Base-by-base conservation (phyloP, 2,113 vertebrate species). In the Dromaius novaehollandiae region DNA sequence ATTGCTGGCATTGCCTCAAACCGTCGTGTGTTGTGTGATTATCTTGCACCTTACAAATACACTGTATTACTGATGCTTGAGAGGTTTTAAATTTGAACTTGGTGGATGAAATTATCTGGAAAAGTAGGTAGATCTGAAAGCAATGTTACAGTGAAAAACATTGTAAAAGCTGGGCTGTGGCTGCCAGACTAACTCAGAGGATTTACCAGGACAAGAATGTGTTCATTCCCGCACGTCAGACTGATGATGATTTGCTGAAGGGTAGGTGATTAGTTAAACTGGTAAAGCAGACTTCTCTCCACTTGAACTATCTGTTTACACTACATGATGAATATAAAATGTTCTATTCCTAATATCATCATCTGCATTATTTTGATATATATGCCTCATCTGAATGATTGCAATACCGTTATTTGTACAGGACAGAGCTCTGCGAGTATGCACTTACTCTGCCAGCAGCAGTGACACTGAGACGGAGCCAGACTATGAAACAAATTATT, bases 391-490 rank as follows among this genome's bases (percentile, higher is more conserved):
- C 61, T 93, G 80, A 88, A 79, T 91, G 78, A 40, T 48, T 61
- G 85, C 94, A 65, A 74, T 92, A 2, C 87, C 30, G 22, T 95
- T 93, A 46, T 89, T 92, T 76, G 69, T 89, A 69, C 94, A 98
- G 98, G 96, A 97, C 95, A 95, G 95, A 86, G 89, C 95, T 70
- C 93, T 97, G 30, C 96, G 96, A 94, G 95, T 95, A 28, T 97
- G 97, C 81, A 90, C 93, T 3, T 98, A 97, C 36, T 98, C 98
- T 91, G 96, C 97, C 0, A 97, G 97, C 85, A 97, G 96, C 97
- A 98, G 96, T 77, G 97, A 96, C 71, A 88, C 96, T 63, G 96
- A 98, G 88, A 95, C 42, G 46, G 98, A 98, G 93, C 78, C 42
- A 50, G 97, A 98, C 74, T 95, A 84, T 66, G 95, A 93, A 96